Conservation (phyloP, 1,140 invertebrate species). For the Drosophila parvula region DNA sequence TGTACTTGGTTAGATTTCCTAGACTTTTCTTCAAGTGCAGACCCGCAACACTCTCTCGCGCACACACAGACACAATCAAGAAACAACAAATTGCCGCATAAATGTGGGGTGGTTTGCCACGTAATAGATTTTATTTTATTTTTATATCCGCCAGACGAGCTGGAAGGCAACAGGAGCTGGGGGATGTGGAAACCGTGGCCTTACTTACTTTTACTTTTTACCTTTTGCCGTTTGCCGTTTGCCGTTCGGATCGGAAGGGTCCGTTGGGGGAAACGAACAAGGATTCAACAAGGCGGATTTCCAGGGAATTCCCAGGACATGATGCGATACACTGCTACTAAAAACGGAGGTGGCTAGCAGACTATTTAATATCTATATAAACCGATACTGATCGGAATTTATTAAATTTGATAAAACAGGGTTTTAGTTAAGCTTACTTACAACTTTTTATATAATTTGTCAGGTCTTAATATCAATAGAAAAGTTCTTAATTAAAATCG, state of each 20-base stretch:
- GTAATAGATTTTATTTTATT: slow-evolving; percentile 84
- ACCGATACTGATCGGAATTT: neutral
- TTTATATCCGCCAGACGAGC: slow-evolving; percentile 66
- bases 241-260: slow-evolving; percentile 9
- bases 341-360: neutral
- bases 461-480: too few species aligned
- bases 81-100: slow-evolving; percentile 84
- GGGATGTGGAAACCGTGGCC: slow-evolving; percentile 37
- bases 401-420: neutral
- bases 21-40: neutral
- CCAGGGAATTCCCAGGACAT: slow-evolving; percentile 61
- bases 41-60: neutral
- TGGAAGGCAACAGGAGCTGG: neutral
- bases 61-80: slow-evolving; percentile 72
- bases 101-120: slow-evolving; percentile 84
- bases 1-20: too few species aligned
- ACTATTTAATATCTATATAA: neutral
- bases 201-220: slow-evolving; percentile 76
- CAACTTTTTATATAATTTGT: too few species aligned
- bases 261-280: slow-evolving; percentile 1
- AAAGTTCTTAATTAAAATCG: too few species aligned
- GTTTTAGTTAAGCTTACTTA: too few species aligned
- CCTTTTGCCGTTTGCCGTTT: slow-evolving; percentile 40
- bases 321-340: slow-evolving; percentile 33
- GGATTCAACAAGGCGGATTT: slow-evolving; percentile 36